phyloP scores from a whole-genome alignment of 2,797 vertebrate genomes.

The Tangara arthus region DNA sequence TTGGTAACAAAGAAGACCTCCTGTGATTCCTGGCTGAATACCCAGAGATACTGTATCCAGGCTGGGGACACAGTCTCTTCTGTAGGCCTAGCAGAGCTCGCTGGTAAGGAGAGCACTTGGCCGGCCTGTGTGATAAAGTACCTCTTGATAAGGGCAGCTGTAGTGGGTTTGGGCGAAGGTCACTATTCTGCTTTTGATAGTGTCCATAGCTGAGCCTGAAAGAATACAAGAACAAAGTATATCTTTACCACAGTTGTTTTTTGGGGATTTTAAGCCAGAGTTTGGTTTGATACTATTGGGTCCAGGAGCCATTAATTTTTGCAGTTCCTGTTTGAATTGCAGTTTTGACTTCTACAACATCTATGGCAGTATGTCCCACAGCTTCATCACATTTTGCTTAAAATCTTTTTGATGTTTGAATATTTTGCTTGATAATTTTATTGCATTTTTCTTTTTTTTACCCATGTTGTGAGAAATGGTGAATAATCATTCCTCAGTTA shows the following conservation, averaged over 20 bases:
- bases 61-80: not conserved
- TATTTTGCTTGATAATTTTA: not conserved
- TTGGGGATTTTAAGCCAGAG: not conserved
- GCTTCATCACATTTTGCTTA: not conserved
- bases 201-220: not conserved
- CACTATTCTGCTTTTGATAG: not conserved
- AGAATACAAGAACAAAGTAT: not conserved
- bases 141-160: not conserved
- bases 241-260: not conserved
- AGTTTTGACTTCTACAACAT: not conserved
- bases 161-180: not conserved
- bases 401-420: not conserved
- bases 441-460: not conserved
- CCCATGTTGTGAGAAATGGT: not conserved
- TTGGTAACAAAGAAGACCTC: not conserved
- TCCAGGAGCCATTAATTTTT: not conserved
- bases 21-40: not conserved
- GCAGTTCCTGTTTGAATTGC: not conserved
- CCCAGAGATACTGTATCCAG: not conserved
- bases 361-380: not conserved
- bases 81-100: fast-evolving
- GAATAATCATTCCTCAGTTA: not conserved
- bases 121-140: not conserved
- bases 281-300: not conserved
- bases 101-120: not conserved